phyloP scores from a whole-genome alignment of 2,113 vertebrate genomes.

The Anoura caudifer region DNA sequence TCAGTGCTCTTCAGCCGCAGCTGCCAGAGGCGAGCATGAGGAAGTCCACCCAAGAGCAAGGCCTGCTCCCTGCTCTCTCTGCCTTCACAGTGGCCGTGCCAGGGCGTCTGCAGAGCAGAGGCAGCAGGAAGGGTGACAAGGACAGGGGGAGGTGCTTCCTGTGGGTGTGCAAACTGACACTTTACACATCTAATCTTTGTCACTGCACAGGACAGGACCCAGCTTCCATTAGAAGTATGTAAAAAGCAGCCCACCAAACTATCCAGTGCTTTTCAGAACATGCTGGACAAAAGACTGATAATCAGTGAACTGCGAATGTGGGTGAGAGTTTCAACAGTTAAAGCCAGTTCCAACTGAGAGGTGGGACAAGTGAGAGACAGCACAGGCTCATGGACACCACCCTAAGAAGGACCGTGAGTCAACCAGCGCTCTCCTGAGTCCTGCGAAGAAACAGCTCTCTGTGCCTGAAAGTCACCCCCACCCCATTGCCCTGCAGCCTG shows the following conservation, averaged over 20 bases:
- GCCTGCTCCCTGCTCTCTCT: neutral
- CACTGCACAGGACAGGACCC: rapidly evolving
- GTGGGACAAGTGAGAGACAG: neutral
- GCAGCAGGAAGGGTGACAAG: neutral
- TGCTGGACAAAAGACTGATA: neutral
- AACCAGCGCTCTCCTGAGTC: too few relatives aligned
- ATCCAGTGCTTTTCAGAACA: neutral
- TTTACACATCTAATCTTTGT: rapidly evolving
- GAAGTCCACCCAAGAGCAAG: neutral
- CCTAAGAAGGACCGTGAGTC: neutral
- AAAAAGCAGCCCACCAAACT: neutral
- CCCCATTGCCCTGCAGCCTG: too few relatives aligned
- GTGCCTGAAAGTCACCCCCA: rapidly evolving
- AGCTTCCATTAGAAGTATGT: neutral
- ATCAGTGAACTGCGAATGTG: rapidly evolving
- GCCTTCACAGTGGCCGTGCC: rapidly evolving
- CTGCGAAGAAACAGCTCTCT: neutral
- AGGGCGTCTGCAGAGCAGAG: neutral
- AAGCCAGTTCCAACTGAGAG: neutral
- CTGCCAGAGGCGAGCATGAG: neutral
- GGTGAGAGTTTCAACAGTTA: rapidly evolving
- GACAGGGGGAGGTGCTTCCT: neutral
- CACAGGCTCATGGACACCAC: rapidly evolving
- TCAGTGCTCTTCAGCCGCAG: neutral
- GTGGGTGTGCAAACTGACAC: rapidly evolving